These are phyloP conservation scores for Diorhabda carinulata DNA, from an alignment of 1,140 invertebrate genomes.

Conservation along the genomic window DNA sequence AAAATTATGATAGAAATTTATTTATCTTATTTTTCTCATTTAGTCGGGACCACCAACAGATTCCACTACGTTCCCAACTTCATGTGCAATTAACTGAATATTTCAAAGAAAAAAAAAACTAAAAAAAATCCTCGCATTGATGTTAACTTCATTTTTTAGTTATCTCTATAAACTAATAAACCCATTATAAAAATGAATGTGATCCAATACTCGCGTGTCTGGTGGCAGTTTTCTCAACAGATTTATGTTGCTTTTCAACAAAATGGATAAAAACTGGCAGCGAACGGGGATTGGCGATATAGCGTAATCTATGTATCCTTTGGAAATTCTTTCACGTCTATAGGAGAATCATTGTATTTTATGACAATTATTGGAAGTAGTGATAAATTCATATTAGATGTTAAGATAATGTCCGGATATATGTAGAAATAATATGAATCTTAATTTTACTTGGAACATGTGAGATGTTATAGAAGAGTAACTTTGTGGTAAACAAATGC, in stretches of 20 bases:
- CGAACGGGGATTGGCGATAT: conserved; percentile 10
- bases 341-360: background rate
- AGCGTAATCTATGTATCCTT: background rate
- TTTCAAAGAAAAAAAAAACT: background rate
- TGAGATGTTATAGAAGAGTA: no score
- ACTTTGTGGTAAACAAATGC: no score
- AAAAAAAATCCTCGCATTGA: background rate
- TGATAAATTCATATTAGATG: no score
- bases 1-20: no score
- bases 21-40: background rate
- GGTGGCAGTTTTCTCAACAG: conserved; percentile 8
- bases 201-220: conserved; percentile 19
- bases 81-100: background rate
- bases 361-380: no score
- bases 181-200: conserved; percentile 15
- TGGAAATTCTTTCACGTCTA: background rate
- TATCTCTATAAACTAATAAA: conserved; percentile 15
- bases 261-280: conserved; percentile 12
- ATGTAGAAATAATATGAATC: no score
- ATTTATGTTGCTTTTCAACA: conserved; percentile 7
- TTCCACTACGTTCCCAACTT: background rate
- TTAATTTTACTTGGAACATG: no score
- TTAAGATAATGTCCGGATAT: no score
- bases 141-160: conserved; percentile 6
- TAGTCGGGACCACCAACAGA: background rate